A percentile compares a stretch with the other conserved stretches of the same genome.
Evolutionary conservation across 2,797 vertebrate genomes (phyloP).

Genomic region (Chrysocyon brachyurus): DNA sequence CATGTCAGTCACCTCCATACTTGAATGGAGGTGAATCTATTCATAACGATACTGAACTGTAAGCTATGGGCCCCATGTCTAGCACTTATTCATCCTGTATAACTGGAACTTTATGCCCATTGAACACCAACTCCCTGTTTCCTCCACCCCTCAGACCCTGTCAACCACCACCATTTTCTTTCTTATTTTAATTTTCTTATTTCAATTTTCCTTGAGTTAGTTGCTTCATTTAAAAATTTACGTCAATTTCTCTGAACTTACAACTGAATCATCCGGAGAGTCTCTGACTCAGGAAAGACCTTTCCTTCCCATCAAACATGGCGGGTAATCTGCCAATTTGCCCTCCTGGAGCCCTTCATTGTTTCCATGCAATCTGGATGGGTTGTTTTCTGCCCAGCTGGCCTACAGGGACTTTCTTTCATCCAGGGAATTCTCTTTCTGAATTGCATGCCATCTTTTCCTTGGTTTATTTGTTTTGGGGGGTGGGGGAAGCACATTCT

Average conservation of each 20-base stretch:
- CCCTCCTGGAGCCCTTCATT: too few relatives aligned
- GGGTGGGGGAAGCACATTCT: background rate
- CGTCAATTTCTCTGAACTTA: background rate
- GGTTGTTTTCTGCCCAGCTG: background rate
- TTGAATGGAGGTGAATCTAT: background rate
- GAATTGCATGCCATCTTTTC: background rate
- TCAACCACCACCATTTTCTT: background rate
- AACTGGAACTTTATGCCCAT: background rate
- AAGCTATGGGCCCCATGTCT: accelerated
- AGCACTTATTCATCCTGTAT: background rate
- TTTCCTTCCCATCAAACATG: background rate
- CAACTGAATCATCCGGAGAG: background rate
- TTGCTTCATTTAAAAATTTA: slow-evolving; percentile 6
- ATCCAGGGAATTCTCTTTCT: background rate
- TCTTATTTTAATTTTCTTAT: slow-evolving; percentile 5
- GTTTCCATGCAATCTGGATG: background rate
- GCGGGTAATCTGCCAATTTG: background rate
- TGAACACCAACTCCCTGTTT: background rate
- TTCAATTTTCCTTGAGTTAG: slow-evolving; percentile 27
- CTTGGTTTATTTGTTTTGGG: background rate
- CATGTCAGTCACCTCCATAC: background rate
- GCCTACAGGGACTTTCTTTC: background rate
- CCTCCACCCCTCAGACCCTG: background rate
- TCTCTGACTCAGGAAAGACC: background rate
- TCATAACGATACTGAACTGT: background rate